Base-by-base conservation (phyloP, 2,113 vertebrate species). In the Agapornis roseicollis region DNA sequence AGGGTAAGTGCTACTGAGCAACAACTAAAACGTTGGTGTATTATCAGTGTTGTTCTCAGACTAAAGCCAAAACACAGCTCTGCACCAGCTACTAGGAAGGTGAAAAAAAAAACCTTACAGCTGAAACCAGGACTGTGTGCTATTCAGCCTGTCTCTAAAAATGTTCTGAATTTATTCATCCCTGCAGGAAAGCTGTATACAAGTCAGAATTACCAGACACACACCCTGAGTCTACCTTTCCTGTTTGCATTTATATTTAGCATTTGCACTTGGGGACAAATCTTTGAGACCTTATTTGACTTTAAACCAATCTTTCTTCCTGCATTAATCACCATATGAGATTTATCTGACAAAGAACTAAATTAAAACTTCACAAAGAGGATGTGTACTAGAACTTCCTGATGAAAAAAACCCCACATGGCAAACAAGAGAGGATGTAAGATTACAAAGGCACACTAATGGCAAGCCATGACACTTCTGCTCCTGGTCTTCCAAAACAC, bases 161-260 rank as follows among this genome's bases (percentile, higher is more conserved):
- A 85, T 61, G 47, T 87, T 90, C 88, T 46, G 71, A 71, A 90
- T 83, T 78, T 90, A 94, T 96, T 96, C 85, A 90, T 70, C 72
- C 50, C 85, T 77, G 37, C 95, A 90, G 71, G 92, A 94, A 84
- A 95, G 53, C 71, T 91, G 68, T 70, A 50, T 56, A 65, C 11
- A 79, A 88, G 65, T 23, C n/a, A 73, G 37, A 12, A 71, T 13
- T 79, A 58, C 56, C 22, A 24, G 33, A 15, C 50, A 52, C 33
- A 58, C 20, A 9, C 3, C 13, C 37, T 13, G 3, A 28, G 28
- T 64, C 58, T 85, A 88, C 81, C 79, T 94, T 94, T 94, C 64
- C 37, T 85, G 64, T 91, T 79, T 91, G 64, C 53, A 85, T 93
- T 90, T 83, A 46, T 66, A 91, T 89, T 90, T 93, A 88, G 4